Percentiles rank a stretch among this genome's conserved stretches.
These are phyloP conservation scores for Notarius lentiginosus DNA, from an alignment of 2,113 vertebrate species.

Conservation along the genomic window DNA sequence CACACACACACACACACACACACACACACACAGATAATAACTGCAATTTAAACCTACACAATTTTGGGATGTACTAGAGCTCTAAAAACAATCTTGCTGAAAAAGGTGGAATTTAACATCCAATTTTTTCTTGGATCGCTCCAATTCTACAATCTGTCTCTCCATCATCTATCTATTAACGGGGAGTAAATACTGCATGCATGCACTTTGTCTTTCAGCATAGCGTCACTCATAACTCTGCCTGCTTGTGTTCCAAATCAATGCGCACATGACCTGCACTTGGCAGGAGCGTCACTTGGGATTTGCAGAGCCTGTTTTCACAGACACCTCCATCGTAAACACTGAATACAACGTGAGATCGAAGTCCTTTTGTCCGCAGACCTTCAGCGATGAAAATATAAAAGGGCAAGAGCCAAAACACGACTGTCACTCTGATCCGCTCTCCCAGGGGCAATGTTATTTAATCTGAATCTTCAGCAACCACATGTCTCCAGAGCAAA, in stretches of 20 bases:
- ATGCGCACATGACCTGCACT: conserved; percentile 21
- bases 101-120: neutral
- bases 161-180: neutral
- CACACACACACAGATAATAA: conserved; percentile 23
- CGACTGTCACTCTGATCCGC: neutral
- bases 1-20: neutral
- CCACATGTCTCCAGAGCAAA: neutral
- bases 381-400: neutral
- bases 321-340: conserved; percentile 18
- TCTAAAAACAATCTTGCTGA: neutral
- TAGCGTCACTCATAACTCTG: neutral
- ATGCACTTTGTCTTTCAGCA: neutral
- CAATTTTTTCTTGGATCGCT: neutral
- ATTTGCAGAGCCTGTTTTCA: conserved; percentile 14
- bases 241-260: conserved; percentile 4
- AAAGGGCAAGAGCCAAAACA: neutral
- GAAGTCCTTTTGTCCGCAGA: neutral
- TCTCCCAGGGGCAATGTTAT: neutral
- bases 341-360: neutral
- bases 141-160: neutral
- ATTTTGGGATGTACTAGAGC: neutral
- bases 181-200: conserved; percentile 9
- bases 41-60: conserved; percentile 42
- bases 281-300: neutral
- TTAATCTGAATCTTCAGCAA: neutral